phyloP scores from a whole-genome alignment of 2,113 vertebrate species.

The Cercocebus atys region DNA sequence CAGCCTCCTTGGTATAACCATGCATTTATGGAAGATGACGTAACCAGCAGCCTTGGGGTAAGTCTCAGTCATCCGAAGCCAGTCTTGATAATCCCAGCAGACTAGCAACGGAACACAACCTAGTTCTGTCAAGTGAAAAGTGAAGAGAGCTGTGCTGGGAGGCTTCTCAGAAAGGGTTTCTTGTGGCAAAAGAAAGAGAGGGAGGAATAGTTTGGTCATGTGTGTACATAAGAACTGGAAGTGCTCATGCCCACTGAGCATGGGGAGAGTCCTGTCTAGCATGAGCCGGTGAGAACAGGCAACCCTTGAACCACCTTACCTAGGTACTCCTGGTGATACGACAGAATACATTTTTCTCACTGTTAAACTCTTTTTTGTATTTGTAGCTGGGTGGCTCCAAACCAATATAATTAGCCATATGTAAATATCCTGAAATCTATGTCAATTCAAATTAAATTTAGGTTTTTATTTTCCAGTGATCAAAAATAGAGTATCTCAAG shows the following conservation, averaged over 20 bases:
- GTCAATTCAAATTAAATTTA: background rate
- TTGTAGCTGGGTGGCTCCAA: background rate
- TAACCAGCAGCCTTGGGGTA: accelerated
- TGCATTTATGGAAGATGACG: background rate
- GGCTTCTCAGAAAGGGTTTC: background rate
- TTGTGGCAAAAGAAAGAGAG: background rate
- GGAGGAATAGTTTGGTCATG: accelerated
- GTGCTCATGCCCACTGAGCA: accelerated
- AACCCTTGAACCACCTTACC: accelerated
- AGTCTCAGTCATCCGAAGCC: background rate
- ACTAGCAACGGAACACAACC: accelerated
- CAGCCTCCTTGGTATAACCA: background rate
- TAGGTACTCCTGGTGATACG: background rate
- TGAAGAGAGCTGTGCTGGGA: too few species aligned
- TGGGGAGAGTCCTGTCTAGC: accelerated
- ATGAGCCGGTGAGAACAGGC: accelerated
- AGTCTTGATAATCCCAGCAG: background rate
- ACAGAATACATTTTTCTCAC: background rate
- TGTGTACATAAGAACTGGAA: accelerated
- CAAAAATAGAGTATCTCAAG: background rate
- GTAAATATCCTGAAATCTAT: background rate
- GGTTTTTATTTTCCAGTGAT: background rate
- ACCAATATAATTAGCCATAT: background rate
- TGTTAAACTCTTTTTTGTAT: background rate
- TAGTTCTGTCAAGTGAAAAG: background rate